A percentile compares a stretch with the other conserved stretches of the same genome.
Evolutionary conservation across 2,888 invertebrate species (phyloP).

Genomic region (Tenodera sinensis): DNA sequence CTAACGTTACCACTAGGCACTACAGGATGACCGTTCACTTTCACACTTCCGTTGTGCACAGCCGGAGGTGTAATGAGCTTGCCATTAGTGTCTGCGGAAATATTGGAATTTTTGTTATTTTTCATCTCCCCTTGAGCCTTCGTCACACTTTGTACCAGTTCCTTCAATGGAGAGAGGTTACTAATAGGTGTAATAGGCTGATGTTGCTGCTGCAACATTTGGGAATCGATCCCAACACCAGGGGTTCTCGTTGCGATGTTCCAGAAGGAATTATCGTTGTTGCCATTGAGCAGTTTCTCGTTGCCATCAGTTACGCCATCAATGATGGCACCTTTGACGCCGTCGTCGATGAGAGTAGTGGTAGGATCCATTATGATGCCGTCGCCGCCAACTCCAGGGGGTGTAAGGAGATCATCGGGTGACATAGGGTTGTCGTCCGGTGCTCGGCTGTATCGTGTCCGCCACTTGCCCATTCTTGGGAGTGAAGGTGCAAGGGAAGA

Average conservation of each 20-base stretch:
- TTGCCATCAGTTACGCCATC: background rate
- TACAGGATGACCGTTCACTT: background rate
- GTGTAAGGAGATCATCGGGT: slow-evolving; percentile 14
- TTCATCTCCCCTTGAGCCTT: background rate
- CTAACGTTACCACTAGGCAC: background rate
- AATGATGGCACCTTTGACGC: background rate
- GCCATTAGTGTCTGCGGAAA: background rate
- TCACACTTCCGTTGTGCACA: background rate
- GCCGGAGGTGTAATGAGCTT: background rate
- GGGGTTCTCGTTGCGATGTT: background rate
- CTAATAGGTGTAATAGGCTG: background rate
- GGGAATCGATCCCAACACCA: background rate
- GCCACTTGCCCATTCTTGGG: slow-evolving; percentile 31
- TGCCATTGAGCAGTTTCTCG: background rate
- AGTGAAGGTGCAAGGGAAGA: background rate
- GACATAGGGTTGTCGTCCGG: slow-evolving; percentile 22
- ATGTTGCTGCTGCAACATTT: background rate
- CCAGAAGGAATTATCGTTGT: background rate
- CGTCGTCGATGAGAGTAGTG: background rate
- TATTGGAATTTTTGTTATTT: background rate
- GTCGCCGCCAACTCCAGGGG: background rate
- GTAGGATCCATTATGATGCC: background rate
- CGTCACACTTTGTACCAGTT: background rate
- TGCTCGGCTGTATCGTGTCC: slow-evolving; percentile 24
- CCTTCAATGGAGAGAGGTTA: background rate